phyloP scores from a whole-genome alignment of 2,797 vertebrate genomes.

The Pseudomugil gertrudae region DNA sequence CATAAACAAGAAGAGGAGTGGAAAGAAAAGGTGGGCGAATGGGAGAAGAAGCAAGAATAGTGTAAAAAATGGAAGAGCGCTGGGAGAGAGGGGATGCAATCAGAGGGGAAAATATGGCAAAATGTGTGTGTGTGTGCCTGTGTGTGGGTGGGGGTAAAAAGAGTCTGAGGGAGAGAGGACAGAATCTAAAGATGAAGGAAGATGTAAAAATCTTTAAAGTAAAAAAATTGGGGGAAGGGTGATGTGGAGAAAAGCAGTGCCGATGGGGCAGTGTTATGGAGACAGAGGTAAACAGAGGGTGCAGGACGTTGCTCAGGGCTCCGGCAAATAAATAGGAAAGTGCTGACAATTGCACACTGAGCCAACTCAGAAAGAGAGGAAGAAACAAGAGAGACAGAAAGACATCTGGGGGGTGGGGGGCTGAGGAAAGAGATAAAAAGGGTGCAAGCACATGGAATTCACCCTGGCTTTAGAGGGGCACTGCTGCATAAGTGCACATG shows the following conservation, averaged over 20 bases:
- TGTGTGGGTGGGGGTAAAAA: not conserved
- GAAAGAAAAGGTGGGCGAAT: slow-evolving; percentile 18
- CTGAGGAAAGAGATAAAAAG: slow-evolving; percentile 38
- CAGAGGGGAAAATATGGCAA: slow-evolving; percentile 1
- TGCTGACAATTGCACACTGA: slow-evolving; percentile 79
- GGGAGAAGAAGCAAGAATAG: slow-evolving; percentile 58
- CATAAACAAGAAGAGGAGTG: slow-evolving; percentile 46
- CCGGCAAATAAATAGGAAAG: slow-evolving; percentile 74
- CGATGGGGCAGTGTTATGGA: slow-evolving; percentile 47
- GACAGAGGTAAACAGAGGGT: slow-evolving; percentile 72
- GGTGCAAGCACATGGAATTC: slow-evolving; percentile 56
- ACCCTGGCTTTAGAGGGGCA: slow-evolving; percentile 68
- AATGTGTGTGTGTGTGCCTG: not conserved
- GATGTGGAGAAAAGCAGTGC: slow-evolving; percentile 28
- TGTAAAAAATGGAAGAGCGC: slow-evolving; percentile 42
- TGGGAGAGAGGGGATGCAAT: slow-evolving; percentile 5
- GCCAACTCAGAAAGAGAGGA: slow-evolving; percentile 58
- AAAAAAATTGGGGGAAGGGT: slow-evolving; percentile 1
- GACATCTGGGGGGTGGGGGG: slow-evolving; percentile 20
- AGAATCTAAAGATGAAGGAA: slow-evolving; percentile 29
- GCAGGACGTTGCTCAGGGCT: slow-evolving; percentile 70
- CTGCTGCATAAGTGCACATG: slow-evolving; percentile 67
- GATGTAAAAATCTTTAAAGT: slow-evolving; percentile 16
- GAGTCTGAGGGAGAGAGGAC: slow-evolving; percentile 9
- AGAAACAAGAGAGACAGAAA: slow-evolving; percentile 52